Evolutionary conservation across 2,888 invertebrate genomes (phyloP).

Genomic region (Megastigmus dorsalis): DNA sequence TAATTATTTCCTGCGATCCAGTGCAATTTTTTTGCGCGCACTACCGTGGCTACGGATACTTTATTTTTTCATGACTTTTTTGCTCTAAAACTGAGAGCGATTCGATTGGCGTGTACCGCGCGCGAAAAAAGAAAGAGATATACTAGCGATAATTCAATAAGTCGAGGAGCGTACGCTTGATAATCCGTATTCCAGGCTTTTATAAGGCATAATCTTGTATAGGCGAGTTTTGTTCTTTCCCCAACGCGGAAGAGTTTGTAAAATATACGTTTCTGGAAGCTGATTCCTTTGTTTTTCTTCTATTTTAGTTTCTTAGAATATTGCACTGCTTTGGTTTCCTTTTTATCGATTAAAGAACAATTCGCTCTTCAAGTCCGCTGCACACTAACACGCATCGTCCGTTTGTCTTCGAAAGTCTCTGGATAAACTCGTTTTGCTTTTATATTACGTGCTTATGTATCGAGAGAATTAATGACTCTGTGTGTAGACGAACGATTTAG

Average conservation of each 20-base stretch:
- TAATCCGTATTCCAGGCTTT: neutral
- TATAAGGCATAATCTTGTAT: neutral
- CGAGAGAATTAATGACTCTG: neutral
- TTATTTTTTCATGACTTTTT: neutral
- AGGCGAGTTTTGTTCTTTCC: neutral
- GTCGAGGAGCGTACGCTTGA: neutral
- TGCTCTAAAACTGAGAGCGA: neutral
- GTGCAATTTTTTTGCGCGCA: neutral
- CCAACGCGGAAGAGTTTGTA: neutral
- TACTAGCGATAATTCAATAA: slow-evolving; percentile 28
- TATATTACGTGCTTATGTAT: neutral
- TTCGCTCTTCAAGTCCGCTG: too few species aligned
- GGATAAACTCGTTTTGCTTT: too few species aligned
- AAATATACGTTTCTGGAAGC: too few species aligned
- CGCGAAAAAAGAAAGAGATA: neutral
- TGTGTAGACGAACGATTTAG: neutral
- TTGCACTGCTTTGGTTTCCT: neutral
- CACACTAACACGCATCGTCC: too few species aligned
- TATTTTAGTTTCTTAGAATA: neutral
- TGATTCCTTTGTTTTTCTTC: too few species aligned
- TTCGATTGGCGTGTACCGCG: neutral
- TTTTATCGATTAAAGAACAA: neutral
- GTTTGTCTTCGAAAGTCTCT: too few species aligned
- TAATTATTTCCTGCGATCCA: slow-evolving; percentile 45
- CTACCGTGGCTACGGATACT: neutral